Base-by-base conservation (phyloP, 2,888 invertebrate species). In the Zele albiditarsus region DNA sequence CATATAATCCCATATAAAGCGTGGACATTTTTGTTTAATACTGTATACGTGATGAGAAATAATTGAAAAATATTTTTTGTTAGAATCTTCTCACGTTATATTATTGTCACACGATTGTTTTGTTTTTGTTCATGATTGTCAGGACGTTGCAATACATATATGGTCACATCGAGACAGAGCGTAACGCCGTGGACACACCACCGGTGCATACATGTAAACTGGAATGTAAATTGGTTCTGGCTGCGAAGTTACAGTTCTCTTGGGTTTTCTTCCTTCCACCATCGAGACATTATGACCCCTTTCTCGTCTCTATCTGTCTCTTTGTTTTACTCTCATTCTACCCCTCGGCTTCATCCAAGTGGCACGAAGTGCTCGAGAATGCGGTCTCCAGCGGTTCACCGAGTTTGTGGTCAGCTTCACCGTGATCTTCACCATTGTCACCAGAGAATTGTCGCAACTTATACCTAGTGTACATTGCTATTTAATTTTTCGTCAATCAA, bases 161-260 rank as follows among this genome's bases (percentile, higher is more conserved):
- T 53, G 8, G n/a, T 20, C 6, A 20, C 20, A 53, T 20, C 0
- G n/a, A 53, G 8, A 53, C n/a, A 20, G n/a, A 20, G 6, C 20
- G 20, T 23, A 53, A 10, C 3, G 6, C 4, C 10, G 53, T 20
- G n/a, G 20, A 53, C 8, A 20, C 53, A 53, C n/a, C n/a, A 53
- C 10, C 20, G 53, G 20, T 53, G 53, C 53, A 53, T 20, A 53
- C 20, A 53, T 53, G 53, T 53, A 53, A 53, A 53, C 68, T 70
- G 73, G 80, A 80, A 79, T 79, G 80, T 79, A 81, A 81, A 82
- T 80, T 80, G 77, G 77, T 77, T 80, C 76, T 76, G 75, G 75
- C 73, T 63, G 66, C 67, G 65, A 62, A 70, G 60, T 72, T 65
- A 71, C 73, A 71, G 71, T 73, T 68, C 66, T 75, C 75, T 71